These are phyloP conservation scores for Arenaria interpres DNA, from an alignment of 2,113 vertebrate species.

Conservation along the genomic window DNA sequence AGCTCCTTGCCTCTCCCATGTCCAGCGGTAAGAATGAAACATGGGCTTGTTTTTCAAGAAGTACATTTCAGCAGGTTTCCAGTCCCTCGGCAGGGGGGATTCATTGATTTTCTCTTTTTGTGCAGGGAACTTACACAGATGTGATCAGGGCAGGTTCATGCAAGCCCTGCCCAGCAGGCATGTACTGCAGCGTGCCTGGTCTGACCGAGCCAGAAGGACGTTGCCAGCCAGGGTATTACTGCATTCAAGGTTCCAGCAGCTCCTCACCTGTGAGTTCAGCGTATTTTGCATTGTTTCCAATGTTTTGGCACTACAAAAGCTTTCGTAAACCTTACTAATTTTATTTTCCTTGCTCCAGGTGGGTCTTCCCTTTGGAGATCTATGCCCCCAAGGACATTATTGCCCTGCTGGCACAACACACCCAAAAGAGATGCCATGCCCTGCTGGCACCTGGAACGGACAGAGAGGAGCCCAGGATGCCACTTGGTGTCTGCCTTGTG, in stretches of 20 bases:
- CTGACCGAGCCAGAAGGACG: constrained; percentile 79
- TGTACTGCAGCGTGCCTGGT: constrained; percentile 80
- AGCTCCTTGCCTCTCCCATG: constrained; percentile 76
- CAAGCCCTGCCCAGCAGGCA: constrained; percentile 79
- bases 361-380: constrained; percentile 75
- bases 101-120: background rate
- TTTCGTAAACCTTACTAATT: fast-evolving
- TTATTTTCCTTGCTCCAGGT: constrained; percentile 63
- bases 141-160: constrained; percentile 73
- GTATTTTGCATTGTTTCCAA: fast-evolving
- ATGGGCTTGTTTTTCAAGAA: fast-evolving
- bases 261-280: constrained; percentile 80
- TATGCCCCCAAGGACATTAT: constrained; percentile 82
- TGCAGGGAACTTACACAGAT: constrained; percentile 81
- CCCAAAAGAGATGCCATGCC: constrained; percentile 81
- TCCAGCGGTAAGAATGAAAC: constrained; percentile 72
- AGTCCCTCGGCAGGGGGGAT: background rate
- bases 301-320: background rate
- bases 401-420: constrained; percentile 81
- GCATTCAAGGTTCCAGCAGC: constrained; percentile 73
- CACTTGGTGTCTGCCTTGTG: constrained; percentile 82
- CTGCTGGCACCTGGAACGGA: constrained; percentile 84
- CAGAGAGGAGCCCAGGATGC: constrained; percentile 75
- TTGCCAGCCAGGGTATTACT: constrained; percentile 82
- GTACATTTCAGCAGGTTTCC: background rate